Percentiles rank a stretch among this genome's conserved stretches.
Conservation (phyloP, 2,113 vertebrate genomes). For the Pollimyrus isidori region DNA sequence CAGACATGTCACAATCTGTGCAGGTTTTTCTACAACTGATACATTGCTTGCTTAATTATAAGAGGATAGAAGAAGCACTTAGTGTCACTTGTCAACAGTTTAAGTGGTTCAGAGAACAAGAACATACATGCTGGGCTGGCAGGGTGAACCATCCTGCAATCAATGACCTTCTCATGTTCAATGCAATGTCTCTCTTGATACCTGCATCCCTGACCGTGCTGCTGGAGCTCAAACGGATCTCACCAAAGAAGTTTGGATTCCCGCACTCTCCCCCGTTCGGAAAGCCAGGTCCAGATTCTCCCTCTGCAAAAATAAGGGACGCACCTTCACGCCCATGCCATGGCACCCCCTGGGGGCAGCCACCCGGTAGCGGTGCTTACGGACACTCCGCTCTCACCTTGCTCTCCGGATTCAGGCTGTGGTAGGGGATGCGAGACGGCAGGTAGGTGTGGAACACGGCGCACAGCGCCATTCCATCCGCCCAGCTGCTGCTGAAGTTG, state of each 20-base stretch:
- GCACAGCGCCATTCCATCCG: conserved; percentile 66
- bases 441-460: conserved; percentile 68
- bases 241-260: conserved; percentile 57
- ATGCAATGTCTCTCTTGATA: background rate
- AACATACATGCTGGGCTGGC: background rate
- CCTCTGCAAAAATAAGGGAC: conserved; percentile 36
- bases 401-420: conserved; percentile 51
- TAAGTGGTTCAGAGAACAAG: background rate
- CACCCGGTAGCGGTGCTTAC: background rate
- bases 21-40: background rate
- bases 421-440: conserved; percentile 61
- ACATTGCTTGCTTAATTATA: background rate
- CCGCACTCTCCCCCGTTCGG: conserved; percentile 56
- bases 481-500: conserved; percentile 74
- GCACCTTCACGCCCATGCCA: background rate
- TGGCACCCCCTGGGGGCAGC: background rate
- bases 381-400: conserved; percentile 46
- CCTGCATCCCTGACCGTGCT: too few species aligned
- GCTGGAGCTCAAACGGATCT: conserved; percentile 6
- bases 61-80: background rate
- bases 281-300: conserved; percentile 65
- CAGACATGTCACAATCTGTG: background rate
- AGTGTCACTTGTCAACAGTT: background rate
- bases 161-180: background rate
- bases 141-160: background rate